phyloP scores from a whole-genome alignment of 2,797 vertebrate genomes.

The Rallus crepitans region DNA sequence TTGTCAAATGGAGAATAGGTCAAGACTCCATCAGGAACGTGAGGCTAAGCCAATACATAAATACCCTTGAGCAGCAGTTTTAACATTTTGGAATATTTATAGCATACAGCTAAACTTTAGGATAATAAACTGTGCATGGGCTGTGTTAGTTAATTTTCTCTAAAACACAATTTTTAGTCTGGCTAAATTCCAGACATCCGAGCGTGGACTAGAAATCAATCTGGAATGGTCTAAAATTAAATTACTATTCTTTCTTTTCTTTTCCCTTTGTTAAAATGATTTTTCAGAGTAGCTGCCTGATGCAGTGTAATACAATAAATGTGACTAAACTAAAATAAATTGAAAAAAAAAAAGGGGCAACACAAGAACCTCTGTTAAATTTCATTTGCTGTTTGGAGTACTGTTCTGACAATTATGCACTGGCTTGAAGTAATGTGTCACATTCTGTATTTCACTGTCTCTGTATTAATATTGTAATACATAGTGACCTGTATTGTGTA shows the following conservation, averaged over 20 bases:
- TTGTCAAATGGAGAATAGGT: slow-evolving; percentile 27
- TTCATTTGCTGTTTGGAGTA: not conserved
- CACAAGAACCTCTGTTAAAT: not conserved
- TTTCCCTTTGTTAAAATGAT: not conserved
- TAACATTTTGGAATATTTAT: slow-evolving; percentile 47
- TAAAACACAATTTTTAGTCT: slow-evolving; percentile 23
- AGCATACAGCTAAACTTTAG: slow-evolving; percentile 12
- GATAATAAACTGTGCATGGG: slow-evolving; percentile 22
- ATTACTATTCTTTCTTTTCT: not conserved
- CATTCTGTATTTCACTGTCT: not conserved
- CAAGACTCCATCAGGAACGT: not conserved
- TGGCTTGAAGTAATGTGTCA: not conserved
- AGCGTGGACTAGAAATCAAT: slow-evolving; percentile 2
- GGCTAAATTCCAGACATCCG: slow-evolving; percentile 3
- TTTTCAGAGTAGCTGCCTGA: not conserved
- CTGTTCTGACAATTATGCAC: not conserved
- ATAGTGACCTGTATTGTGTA: not conserved
- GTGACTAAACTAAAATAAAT: not conserved
- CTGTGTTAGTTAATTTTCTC: slow-evolving; percentile 17
- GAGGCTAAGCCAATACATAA: not conserved
- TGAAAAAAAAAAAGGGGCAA: not conserved
- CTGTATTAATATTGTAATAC: not conserved
- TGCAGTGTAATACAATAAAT: not conserved
- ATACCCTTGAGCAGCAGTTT: slow-evolving; percentile 23
- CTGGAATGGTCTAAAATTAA: slow-evolving; percentile 24